Evolutionary conservation across 2,113 vertebrate species (phyloP).

Genomic region (Anoplopoma fimbria): DNA sequence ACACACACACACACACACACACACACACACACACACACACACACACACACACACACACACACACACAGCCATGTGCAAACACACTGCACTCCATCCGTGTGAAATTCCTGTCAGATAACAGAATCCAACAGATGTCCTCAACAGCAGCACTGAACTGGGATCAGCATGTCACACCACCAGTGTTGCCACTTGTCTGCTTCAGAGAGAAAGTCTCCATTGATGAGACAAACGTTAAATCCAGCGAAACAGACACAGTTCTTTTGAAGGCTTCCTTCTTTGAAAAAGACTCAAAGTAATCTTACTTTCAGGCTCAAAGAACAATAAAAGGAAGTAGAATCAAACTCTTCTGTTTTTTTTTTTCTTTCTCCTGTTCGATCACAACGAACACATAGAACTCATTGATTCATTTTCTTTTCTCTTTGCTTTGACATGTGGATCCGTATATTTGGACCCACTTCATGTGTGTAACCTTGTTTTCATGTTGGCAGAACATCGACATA

Average conservation of each 20-base stretch:
- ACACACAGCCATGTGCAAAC: constrained; percentile 43
- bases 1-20: constrained; percentile 9
- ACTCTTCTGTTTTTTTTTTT: not conserved
- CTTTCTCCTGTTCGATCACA: not conserved
- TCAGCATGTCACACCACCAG: constrained; percentile 16
- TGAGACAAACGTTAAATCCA: constrained; percentile 2
- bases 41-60: constrained; percentile 1
- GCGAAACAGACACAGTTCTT: not conserved
- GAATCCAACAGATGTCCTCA: constrained; percentile 54
- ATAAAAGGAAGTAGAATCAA: not conserved
- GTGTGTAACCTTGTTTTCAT: constrained; percentile 18
- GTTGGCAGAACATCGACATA: constrained; percentile 19
- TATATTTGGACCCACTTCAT: constrained; percentile 3
- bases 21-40: not conserved
- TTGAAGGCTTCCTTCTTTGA: constrained; percentile 11
- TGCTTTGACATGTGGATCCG: not conserved
- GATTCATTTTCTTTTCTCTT: not conserved
- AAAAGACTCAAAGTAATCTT: constrained; percentile 7
- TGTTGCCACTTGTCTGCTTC: constrained; percentile 31
- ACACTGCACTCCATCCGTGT: constrained; percentile 43
- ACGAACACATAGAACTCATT: not conserved
- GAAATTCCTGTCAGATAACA: constrained; percentile 64
- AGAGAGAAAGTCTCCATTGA: constrained; percentile 15
- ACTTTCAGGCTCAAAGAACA: constrained; percentile 19
- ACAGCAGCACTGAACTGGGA: constrained; percentile 16